phyloP scores from a whole-genome alignment of 2,888 invertebrate species.

The Rotaria socialis region DNA sequence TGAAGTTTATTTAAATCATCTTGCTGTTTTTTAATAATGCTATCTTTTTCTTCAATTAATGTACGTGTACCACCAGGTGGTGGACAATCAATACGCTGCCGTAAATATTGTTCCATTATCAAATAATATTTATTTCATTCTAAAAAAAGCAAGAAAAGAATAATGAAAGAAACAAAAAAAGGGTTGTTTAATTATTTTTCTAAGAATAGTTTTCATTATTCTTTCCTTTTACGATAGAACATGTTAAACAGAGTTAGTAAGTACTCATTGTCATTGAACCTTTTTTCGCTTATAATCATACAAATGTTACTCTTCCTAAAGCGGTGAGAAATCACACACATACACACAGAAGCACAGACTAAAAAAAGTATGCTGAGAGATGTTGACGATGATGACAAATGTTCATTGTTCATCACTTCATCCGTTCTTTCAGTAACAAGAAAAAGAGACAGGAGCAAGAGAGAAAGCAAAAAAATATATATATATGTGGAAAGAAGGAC shows the following conservation, averaged over 20 bases:
- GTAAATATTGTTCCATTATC: conserved; percentile 40
- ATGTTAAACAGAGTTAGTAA: background rate
- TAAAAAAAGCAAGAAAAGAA: background rate
- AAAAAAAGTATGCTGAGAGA: background rate
- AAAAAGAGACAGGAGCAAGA: background rate
- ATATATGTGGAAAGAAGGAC: background rate
- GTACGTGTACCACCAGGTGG: conserved; percentile 40
- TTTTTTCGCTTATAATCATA: background rate
- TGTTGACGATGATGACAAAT: conserved; percentile 1
- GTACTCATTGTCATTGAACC: background rate
- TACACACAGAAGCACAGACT: background rate
- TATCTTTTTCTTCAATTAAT: conserved; percentile 42
- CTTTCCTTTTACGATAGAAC: background rate
- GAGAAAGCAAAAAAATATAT: background rate
- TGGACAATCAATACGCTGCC: conserved; percentile 43
- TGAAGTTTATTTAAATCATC: conserved; percentile 38
- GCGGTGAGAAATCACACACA: background rate
- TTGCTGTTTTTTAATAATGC: conserved; percentile 36
- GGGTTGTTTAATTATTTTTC: background rate
- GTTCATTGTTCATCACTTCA: background rate
- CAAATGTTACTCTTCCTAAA: background rate
- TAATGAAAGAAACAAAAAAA: background rate
- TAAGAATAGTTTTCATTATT: background rate
- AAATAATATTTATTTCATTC: conserved; percentile 14
- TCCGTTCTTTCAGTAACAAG: background rate